Percentiles rank a stretch among this genome's conserved stretches.
Evolutionary conservation across 2,888 invertebrate genomes (phyloP).

Genomic region (Trissoscelio sp.): DNA sequence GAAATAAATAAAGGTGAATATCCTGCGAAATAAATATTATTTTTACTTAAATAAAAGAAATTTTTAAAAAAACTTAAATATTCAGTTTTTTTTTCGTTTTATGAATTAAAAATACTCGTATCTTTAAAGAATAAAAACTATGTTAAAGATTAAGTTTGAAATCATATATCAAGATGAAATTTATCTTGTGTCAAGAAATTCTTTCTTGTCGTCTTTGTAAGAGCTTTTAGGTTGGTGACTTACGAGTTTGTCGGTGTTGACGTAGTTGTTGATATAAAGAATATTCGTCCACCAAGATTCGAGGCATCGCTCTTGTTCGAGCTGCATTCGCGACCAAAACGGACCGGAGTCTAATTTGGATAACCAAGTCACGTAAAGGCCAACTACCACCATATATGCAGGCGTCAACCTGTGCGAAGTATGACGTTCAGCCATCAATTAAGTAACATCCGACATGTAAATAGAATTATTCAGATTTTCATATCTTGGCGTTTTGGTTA

Average conservation of each 20-base stretch:
- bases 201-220: too few relatives aligned
- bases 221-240: too few relatives aligned
- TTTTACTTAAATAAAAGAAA: too few relatives aligned
- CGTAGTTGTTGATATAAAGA: slow-evolving; percentile 90
- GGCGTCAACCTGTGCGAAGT: slow-evolving; percentile 87
- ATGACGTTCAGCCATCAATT: slow-evolving; percentile 63
- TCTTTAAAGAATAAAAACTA: too few relatives aligned
- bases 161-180: too few relatives aligned
- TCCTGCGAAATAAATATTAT: too few relatives aligned
- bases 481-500: slow-evolving; percentile 13
- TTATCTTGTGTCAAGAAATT: too few relatives aligned
- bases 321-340: slow-evolving; percentile 87
- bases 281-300: slow-evolving; percentile 90
- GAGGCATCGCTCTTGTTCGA: slow-evolving; percentile 86
- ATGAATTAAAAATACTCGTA: too few relatives aligned
- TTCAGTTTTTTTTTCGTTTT: too few relatives aligned
- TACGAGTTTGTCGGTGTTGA: slow-evolving; percentile 87
- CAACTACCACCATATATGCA: slow-evolving; percentile 88
- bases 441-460: slow-evolving; percentile 57
- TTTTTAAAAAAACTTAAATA: too few relatives aligned
- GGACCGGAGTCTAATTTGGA: slow-evolving; percentile 89
- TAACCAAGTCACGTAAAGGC: slow-evolving; percentile 90
- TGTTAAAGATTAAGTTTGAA: too few relatives aligned
- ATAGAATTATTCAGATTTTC: slow-evolving; percentile 58
- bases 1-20: too few relatives aligned